Evolutionary conservation across 2,888 invertebrate species (phyloP).

Genomic region (Tanypteryx hageni): DNA sequence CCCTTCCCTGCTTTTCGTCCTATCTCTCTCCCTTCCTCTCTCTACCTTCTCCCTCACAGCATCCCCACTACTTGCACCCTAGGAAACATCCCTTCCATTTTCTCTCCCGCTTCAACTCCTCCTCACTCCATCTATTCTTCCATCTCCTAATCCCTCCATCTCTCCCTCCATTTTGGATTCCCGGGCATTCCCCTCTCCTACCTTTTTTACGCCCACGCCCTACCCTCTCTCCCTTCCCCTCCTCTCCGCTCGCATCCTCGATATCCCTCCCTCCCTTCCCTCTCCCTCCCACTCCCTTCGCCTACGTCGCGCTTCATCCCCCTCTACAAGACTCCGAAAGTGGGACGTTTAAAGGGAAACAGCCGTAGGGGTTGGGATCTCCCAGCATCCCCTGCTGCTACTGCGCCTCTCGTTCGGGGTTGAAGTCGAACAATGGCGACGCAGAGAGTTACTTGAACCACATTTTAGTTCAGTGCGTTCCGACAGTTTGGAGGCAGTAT

Average conservation of each 20-base stretch:
- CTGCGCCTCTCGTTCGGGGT: neutral
- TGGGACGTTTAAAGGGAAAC: constrained; percentile 57
- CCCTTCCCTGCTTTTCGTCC: neutral
- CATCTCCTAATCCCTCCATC: neutral
- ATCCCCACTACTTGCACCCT: neutral
- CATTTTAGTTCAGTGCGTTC: no score
- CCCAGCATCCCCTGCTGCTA: neutral
- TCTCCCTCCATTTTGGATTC: constrained; percentile 10
- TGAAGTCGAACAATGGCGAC: neutral
- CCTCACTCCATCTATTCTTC: neutral
- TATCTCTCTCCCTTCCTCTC: neutral
- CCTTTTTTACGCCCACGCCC: neutral
- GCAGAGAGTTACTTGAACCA: no score
- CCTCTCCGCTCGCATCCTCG: neutral
- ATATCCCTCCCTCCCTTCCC: neutral
- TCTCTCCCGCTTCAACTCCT: neutral
- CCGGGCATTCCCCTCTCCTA: neutral
- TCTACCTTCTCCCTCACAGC: neutral
- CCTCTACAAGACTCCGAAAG: constrained; percentile 39
- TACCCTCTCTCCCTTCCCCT: neutral
- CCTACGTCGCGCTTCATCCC: neutral
- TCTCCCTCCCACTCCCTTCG: neutral
- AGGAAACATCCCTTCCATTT: neutral
- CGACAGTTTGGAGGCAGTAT: no score
- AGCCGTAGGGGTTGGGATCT: constrained; percentile 21